Conservation (phyloP, 1,140 invertebrate species). For the Bactericera cockerelli region DNA sequence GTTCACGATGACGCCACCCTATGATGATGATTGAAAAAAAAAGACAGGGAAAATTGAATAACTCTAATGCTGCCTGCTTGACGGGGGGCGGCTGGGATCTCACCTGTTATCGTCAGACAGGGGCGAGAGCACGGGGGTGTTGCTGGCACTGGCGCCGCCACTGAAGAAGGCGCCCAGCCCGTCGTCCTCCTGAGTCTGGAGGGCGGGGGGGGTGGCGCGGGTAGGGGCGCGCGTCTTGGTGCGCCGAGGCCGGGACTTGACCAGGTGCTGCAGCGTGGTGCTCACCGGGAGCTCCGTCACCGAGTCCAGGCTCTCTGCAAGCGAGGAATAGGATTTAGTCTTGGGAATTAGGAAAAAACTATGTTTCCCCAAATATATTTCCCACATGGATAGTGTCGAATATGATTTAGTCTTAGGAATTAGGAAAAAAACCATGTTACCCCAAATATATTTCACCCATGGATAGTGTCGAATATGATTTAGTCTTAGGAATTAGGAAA, state of each 20-base stretch:
- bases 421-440: too few relatives aligned
- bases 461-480: too few relatives aligned
- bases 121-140: not conserved
- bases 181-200: constrained; percentile 28
- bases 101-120: constrained; percentile 2
- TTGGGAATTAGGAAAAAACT: too few relatives aligned
- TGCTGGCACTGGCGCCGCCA: not conserved
- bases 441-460: too few relatives aligned
- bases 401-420: too few relatives aligned
- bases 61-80: constrained; percentile 58
- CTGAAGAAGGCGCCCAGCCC: too few relatives aligned
- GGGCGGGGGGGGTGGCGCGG: constrained; percentile 46
- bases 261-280: constrained; percentile 62
- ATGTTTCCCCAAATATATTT: too few relatives aligned
- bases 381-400: too few relatives aligned
- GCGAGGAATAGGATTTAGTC: constrained; percentile 20
- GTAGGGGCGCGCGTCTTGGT: constrained; percentile 72
- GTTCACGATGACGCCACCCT: too few relatives aligned
- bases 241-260: constrained; percentile 40
- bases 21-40: too few relatives aligned
- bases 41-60: too few relatives aligned
- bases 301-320: constrained; percentile 47
- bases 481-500: too few relatives aligned
- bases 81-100: constrained; percentile 18
- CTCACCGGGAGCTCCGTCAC: constrained; percentile 63